These are phyloP conservation scores for Hymenochirus boettgeri DNA, from an alignment of 2,113 vertebrate species.

Conservation along the genomic window DNA sequence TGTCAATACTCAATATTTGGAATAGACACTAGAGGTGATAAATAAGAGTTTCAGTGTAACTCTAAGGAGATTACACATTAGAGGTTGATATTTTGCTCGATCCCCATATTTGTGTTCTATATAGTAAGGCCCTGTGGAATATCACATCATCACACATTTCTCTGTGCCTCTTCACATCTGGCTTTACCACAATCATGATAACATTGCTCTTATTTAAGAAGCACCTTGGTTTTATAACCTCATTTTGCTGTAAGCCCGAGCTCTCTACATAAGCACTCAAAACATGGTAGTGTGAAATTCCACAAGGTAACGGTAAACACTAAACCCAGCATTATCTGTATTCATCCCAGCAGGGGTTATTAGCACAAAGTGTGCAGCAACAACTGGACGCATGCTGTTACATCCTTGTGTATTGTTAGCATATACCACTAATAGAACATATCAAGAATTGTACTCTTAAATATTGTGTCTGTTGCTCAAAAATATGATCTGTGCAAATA, in stretches of 20 bases:
- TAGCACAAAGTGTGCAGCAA: neutral
- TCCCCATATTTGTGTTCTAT: neutral
- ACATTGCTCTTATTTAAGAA: neutral
- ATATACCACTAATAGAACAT: neutral
- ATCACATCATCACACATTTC: neutral
- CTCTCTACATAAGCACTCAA: neutral
- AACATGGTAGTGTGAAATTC: slow-evolving; percentile 16
- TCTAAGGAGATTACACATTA: too few relatives aligned
- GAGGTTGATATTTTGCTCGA: neutral
- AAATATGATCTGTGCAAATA: neutral
- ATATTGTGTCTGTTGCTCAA: neutral
- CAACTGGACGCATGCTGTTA: neutral
- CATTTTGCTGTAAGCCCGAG: neutral
- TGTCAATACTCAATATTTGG: too few relatives aligned
- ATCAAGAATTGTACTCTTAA: neutral
- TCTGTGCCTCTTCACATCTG: neutral
- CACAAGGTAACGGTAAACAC: slow-evolving; percentile 15
- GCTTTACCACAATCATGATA: neutral
- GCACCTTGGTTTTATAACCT: slow-evolving; percentile 4
- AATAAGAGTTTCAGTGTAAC: too few relatives aligned
- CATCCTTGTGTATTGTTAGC: neutral
- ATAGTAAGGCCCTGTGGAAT: neutral
- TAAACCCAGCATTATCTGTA: slow-evolving; percentile 14
- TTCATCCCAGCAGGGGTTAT: slow-evolving; percentile 13
- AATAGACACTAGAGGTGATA: too few relatives aligned